Percentiles rank a stretch among this genome's conserved stretches.
phyloP scores from a whole-genome alignment of 2,888 invertebrate genomes.

The Phyllotreta cruciferae region DNA sequence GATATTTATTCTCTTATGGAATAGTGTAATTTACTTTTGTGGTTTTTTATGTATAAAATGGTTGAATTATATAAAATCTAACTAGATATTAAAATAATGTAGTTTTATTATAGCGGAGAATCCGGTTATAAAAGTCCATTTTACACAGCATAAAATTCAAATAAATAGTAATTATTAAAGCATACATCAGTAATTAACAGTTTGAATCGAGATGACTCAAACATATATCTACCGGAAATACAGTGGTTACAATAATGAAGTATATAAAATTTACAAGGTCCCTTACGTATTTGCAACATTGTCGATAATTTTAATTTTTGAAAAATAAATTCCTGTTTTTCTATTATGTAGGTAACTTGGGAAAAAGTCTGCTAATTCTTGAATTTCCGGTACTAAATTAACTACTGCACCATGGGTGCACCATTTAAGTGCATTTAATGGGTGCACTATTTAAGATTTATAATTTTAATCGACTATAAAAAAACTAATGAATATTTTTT shows the following conservation, averaged over 20 bases:
- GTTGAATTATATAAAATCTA: slow-evolving; percentile 3
- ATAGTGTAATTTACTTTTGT: slow-evolving; percentile 1
- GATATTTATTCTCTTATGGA: too few relatives aligned
- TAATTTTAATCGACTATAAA: too few relatives aligned
- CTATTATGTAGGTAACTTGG: not conserved
- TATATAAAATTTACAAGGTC: slow-evolving; percentile 1
- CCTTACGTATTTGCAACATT: not conserved
- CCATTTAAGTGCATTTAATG: too few relatives aligned
- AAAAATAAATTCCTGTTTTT: not conserved
- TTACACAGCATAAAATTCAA: slow-evolving; percentile 24
- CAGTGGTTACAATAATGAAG: slow-evolving; percentile 4
- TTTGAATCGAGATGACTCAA: slow-evolving; percentile 37
- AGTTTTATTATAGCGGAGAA: slow-evolving; percentile 3
- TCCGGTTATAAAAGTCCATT: slow-evolving; percentile 11
- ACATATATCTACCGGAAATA: slow-evolving; percentile 40
- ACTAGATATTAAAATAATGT: slow-evolving; percentile 1
- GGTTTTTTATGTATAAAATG: slow-evolving; percentile 14
- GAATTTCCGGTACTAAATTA: too few relatives aligned
- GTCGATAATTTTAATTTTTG: not conserved
- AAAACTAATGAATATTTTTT: too few relatives aligned
- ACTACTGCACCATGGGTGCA: too few relatives aligned
- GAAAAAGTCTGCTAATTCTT: not conserved
- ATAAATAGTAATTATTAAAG: slow-evolving; percentile 28
- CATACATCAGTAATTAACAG: slow-evolving; percentile 12
- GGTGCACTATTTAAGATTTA: too few relatives aligned